Conservation (phyloP, 2,888 invertebrate species). For the Drosophila diplacantha region DNA sequence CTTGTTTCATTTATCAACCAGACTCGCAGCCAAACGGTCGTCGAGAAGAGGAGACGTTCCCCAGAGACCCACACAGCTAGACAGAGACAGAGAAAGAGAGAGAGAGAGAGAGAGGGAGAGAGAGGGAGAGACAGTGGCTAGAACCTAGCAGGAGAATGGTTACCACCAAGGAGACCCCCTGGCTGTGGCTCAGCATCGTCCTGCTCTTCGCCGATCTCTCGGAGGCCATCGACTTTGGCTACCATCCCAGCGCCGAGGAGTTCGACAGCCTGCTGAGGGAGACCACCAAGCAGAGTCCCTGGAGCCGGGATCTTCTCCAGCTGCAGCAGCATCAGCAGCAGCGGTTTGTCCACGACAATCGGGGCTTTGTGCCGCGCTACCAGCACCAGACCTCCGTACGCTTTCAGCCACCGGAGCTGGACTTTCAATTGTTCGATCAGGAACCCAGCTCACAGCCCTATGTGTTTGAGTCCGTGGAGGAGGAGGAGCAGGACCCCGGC, state of each 20-base stretch:
- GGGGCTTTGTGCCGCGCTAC: constrained; percentile 65
- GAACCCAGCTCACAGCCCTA: constrained; percentile 37
- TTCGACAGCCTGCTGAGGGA: constrained; percentile 65
- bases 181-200: constrained; percentile 21
- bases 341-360: constrained; percentile 10
- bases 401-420: constrained; percentile 43
- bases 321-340: constrained; percentile 4
- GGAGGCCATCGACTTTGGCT: constrained; percentile 69
- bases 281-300: constrained; percentile 4
- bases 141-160: background rate
- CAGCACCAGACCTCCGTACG: constrained; percentile 28
- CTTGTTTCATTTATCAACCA: constrained; percentile 62
- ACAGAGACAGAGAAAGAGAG: background rate
- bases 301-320: constrained; percentile 15
- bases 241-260: constrained; percentile 76
- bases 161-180: background rate
- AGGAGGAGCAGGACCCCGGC: background rate
- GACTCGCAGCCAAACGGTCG: constrained; percentile 58
- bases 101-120: background rate
- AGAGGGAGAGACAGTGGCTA: background rate
- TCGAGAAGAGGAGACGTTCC: constrained; percentile 15
- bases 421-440: constrained; percentile 59
- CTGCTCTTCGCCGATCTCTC: constrained; percentile 52
- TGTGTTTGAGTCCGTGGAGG: constrained; percentile 46
- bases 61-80: background rate